A percentile compares a stretch with the other conserved stretches of the same genome.
Evolutionary conservation across 2,888 invertebrate species (phyloP).

Genomic region (Leptura quadrifasciata): DNA sequence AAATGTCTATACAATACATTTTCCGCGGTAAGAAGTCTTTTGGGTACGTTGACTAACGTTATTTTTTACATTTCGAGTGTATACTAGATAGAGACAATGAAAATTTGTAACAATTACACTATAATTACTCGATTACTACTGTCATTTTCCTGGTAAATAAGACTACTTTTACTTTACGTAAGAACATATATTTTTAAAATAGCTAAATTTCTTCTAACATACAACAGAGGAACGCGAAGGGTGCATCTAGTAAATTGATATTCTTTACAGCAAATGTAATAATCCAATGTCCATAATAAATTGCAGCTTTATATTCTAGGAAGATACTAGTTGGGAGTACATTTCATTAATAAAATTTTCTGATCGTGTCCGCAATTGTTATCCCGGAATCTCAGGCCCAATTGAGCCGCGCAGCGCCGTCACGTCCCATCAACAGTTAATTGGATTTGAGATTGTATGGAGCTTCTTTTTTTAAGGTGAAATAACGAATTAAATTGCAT

Average conservation of each 20-base stretch:
- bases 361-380: conserved; percentile 66
- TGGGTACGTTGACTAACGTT: too few species aligned
- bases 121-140: too few species aligned
- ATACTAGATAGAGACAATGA: too few species aligned
- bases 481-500: conserved; percentile 34
- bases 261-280: conserved; percentile 55
- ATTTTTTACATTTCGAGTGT: too few species aligned
- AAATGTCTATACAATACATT: too few species aligned
- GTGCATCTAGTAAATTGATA: conserved; percentile 50
- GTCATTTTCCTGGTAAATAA: too few species aligned
- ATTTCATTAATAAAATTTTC: conserved; percentile 69
- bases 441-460: conserved; percentile 63
- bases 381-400: conserved; percentile 62
- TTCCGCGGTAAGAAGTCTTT: too few species aligned
- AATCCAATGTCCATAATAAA: conserved; percentile 63
- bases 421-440: conserved; percentile 59
- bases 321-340: conserved; percentile 64
- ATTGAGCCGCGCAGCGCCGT: conserved; percentile 58
- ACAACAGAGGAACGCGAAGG: conserved; percentile 7
- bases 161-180: too few species aligned
- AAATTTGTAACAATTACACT: too few species aligned
- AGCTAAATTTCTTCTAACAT: not conserved
- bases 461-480: conserved; percentile 35
- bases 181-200: not conserved
- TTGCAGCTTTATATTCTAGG: conserved; percentile 66